phyloP scores from a whole-genome alignment of 2,888 invertebrate species.

The Shargacucullia verbasci region DNA sequence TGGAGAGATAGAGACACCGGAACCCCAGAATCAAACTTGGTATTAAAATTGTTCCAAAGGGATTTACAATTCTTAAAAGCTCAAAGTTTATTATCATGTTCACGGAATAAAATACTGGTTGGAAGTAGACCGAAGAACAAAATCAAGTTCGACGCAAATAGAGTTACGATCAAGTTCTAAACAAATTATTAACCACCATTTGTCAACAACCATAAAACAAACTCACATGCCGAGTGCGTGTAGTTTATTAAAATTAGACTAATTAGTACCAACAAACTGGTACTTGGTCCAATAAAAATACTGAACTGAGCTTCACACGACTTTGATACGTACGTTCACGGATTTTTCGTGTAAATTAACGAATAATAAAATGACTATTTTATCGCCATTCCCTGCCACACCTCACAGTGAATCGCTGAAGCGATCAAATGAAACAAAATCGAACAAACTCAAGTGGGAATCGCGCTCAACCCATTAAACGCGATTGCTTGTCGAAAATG shows the following conservation, averaged over 20 bases:
- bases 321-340: conserved; percentile 1
- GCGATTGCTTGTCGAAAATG: conserved; percentile 87
- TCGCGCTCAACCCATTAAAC: conserved; percentile 84
- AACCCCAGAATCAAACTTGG: not conserved
- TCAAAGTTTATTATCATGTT: not conserved
- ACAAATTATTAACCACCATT: conserved; percentile 22
- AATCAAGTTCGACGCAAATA: conserved; percentile 7
- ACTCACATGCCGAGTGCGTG: conserved; percentile 5
- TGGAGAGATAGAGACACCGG: no score
- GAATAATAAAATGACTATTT: conserved; percentile 48
- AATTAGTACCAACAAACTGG: conserved; percentile 26
- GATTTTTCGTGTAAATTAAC: conserved; percentile 38
- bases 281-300: conserved; percentile 14
- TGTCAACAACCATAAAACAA: conserved; percentile 22
- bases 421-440: conserved; percentile 84
- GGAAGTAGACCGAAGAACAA: not conserved
- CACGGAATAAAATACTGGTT: not conserved
- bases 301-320: conserved; percentile 2
- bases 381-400: conserved; percentile 59
- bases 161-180: not conserved
- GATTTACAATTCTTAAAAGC: no score
- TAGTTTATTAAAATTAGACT: conserved; percentile 17
- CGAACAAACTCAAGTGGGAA: conserved; percentile 86
- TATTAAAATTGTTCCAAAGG: not conserved
- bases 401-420: conserved; percentile 72